A percentile compares a stretch with the other conserved stretches of the same genome.
Evolutionary conservation across 2,888 invertebrate genomes (phyloP).

Genomic region (Sarcophaga carnaria): DNA sequence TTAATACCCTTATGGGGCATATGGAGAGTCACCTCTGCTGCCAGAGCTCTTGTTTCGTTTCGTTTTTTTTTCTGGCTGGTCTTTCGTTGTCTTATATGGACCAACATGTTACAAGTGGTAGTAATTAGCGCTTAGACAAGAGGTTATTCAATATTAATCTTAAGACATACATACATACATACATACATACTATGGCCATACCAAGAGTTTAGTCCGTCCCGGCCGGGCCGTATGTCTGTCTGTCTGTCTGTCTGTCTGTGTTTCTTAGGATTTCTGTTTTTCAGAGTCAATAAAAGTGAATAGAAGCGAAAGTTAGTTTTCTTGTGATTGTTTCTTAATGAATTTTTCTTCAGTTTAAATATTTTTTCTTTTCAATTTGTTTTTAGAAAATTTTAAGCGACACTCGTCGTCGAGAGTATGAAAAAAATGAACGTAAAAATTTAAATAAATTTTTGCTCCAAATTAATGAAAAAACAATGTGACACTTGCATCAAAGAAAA

Average conservation of each 20-base stretch:
- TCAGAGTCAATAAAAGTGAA: constrained; percentile 47
- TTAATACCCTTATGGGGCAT: constrained; percentile 48
- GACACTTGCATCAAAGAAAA: constrained; percentile 65
- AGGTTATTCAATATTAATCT: constrained; percentile 69
- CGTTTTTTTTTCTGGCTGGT: not conserved
- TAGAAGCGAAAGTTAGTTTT: constrained; percentile 54
- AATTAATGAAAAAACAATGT: constrained; percentile 56
- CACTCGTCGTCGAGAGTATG: not conserved
- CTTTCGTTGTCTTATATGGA: constrained; percentile 31
- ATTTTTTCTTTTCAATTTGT: not conserved
- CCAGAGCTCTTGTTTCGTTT: not conserved
- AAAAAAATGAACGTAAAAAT: constrained; percentile 43
- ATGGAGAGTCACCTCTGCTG: constrained; percentile 30
- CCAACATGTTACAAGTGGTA: constrained; percentile 61
- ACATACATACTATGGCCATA: not conserved
- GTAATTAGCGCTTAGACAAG: constrained; percentile 69
- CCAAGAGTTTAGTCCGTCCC: not conserved
- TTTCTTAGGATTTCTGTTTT: not conserved
- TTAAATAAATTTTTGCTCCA: constrained; percentile 61
- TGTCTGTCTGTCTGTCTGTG: not conserved
- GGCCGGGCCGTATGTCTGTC: no score
- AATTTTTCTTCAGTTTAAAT: constrained; percentile 47
- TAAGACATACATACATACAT: constrained; percentile 38
- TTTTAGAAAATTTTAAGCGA: not conserved
- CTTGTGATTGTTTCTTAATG: constrained; percentile 27